Conservation (phyloP, 2,113 vertebrate genomes). For the Bagarius yarrelli region DNA sequence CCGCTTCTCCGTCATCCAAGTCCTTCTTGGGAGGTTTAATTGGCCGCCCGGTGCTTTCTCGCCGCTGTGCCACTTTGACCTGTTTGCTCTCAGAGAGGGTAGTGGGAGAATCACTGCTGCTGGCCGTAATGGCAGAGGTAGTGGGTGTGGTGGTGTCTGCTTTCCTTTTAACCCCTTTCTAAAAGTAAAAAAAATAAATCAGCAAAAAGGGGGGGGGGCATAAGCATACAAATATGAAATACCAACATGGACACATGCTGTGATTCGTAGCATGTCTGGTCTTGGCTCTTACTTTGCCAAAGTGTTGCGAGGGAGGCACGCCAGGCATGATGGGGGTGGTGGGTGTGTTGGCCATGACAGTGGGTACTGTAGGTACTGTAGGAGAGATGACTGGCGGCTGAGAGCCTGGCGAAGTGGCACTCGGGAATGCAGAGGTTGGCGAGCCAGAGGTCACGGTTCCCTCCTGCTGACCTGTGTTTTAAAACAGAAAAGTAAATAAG, state of each 20-base stretch:
- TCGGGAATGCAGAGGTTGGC: conserved; percentile 74
- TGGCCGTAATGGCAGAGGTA: conserved; percentile 75
- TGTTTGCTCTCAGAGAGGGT: conserved; percentile 72
- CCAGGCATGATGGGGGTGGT: conserved; percentile 67
- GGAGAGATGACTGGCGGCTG: conserved; percentile 78
- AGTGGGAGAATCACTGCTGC: conserved; percentile 73
- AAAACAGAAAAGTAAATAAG: not conserved
- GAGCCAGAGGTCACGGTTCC: conserved; percentile 75
- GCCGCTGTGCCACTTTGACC: conserved; percentile 73
- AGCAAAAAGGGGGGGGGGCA: too few relatives aligned
- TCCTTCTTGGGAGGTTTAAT: conserved; percentile 79
- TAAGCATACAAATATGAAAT: not conserved
- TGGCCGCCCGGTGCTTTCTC: conserved; percentile 75
- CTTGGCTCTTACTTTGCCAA: conserved; percentile 78
- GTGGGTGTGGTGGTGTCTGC: conserved; percentile 76
- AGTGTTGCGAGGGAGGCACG: conserved; percentile 74
- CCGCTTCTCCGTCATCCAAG: conserved; percentile 75
- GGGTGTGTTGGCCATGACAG: conserved; percentile 68
- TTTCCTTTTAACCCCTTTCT: conserved; percentile 87
- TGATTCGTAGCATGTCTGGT: too few relatives aligned
- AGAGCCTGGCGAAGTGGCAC: conserved; percentile 66
- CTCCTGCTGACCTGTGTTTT: conserved; percentile 65
- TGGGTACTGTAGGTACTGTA: conserved; percentile 76
- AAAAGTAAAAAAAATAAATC: conserved; percentile 73
- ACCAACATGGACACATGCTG: not conserved